These are phyloP conservation scores for Lithodes maja DNA, from an alignment of 2,888 invertebrate genomes.

Conservation along the genomic window DNA sequence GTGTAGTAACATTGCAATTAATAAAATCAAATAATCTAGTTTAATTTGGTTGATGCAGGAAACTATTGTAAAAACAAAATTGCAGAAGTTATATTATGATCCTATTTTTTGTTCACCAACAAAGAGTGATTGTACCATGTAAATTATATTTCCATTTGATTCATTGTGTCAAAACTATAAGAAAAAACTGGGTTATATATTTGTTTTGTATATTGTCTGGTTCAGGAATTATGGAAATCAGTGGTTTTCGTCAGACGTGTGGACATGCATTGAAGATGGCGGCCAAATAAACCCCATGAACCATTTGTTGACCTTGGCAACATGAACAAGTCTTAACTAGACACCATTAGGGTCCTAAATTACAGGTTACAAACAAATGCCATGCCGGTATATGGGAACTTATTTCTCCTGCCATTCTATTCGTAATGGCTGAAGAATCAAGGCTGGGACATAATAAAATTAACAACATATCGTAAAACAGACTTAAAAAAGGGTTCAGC, in stretches of 20 bases:
- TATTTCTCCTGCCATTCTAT: neutral
- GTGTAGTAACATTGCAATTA: slow-evolving; percentile 12
- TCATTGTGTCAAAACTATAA: slow-evolving; percentile 7
- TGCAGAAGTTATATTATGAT: slow-evolving; percentile 4
- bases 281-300: neutral
- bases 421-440: no score
- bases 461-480: no score
- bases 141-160: neutral
- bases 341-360: slow-evolving; percentile 13
- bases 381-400: slow-evolving; percentile 19
- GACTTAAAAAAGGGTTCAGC: no score
- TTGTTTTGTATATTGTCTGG: neutral
- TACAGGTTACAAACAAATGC: neutral
- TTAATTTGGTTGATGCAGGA: neutral
- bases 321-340: slow-evolving; percentile 10
- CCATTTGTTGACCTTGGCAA: slow-evolving; percentile 12
- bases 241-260: neutral
- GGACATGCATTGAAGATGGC: neutral
- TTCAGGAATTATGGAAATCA: slow-evolving; percentile 21
- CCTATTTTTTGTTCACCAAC: neutral
- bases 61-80: slow-evolving; percentile 3
- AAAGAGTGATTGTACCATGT: slow-evolving; percentile 7
- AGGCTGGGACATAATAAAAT: no score
- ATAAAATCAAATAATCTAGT: neutral
- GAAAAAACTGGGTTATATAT: neutral